Evolutionary conservation across 37 sponge, comb jelly and placozoan species (phyloP), one percentile per base, ranked within the genome.

Genomic region (Chondrilla cf. caribensis): DNA sequence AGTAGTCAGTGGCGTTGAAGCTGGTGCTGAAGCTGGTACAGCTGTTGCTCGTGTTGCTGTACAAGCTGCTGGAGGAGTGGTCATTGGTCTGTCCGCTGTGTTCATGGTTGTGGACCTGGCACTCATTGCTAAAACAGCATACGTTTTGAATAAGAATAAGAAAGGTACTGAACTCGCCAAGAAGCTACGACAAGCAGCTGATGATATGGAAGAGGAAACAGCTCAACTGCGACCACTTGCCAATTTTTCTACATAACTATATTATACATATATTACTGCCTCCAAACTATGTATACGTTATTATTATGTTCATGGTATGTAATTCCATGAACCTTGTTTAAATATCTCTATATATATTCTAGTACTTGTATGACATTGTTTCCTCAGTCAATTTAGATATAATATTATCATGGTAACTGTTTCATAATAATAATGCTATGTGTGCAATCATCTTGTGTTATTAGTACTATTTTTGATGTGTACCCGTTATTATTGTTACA

Each of bases 41-140:
- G 35, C 68, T 31, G 68, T 67, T 6, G 33, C 32, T 67, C 68
- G 68, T 8, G 35, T 33, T 29, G 68, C 68, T 3, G 32, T 33
- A 25, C 68, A 18, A 2, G 68, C 32, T 26, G 68, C 33, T n/a
- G 68, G 35, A 33, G 68, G 68, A 28, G 68, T 29, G 11, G 68
- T 33, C 29, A 33, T 67, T 17, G 68, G 68, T 4, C 35, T 67
- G 68, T 67, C 68, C 31, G 68, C 68, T 29, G 68, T 67, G 31
- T 67, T 67, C 68, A 67, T 67, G 15, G 68, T 67, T 6, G 68
- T 67, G 1, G 68, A 67, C 33, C 31, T 67, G 17, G 68, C 68
- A 2, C 33, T 67, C 35, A 28, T 67, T 6, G 68, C 32, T 33
- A 67, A 67, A 33, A 67, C 68, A 67, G 68, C 68, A 17, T 67